Evolutionary conservation across 2,888 invertebrate genomes (phyloP), one percentile per base, ranked within the genome.

Genomic region (Ophion obscuratus): DNA sequence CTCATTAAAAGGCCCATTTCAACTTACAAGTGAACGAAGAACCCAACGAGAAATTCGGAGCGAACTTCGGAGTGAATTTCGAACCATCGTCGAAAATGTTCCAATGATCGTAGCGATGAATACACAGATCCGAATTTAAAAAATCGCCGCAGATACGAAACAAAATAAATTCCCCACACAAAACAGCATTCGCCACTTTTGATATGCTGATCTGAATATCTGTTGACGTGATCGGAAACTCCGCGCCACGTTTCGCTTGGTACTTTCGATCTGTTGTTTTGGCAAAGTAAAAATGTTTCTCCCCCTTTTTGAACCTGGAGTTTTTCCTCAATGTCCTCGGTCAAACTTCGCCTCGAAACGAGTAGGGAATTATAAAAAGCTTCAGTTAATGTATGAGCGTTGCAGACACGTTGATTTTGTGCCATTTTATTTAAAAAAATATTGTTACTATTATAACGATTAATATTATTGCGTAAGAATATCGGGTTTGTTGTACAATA

Each of bases 401-500:
- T 57, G 53, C 62, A 70, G 80, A 68, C 76, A 59, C 73, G 83
- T 81, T 81, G 59, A 83, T 83, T 80, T 36, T 83, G 86, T 86
- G 86, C 86, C 86, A 86, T 86, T 67, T 67, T 81, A 78, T 81
- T 40, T 24, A 61, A 44, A 62, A 62, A 57, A 57, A 71, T 86
- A 83, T 81, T 79, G 36, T 84, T 81, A 77, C 27, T 64, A 82
- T 71, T 82, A 77, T 71, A 64, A 83, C 57, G 70, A 82, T 80
- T 80, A 83, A 61, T 83, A 83, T 75, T 83, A 73, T 83, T 83
- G 71, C 80, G 73, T 85, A 83, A 83, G 85, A 68, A 77, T 81
- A 67, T 81, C 86, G 76, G 83, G 83, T 80, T 86, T 86, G 77
- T 81, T 27, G 73, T 86, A 71, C 73, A 74, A 74, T 82, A 47